Evolutionary conservation across 2,888 invertebrate genomes (phyloP), one percentile per base, ranked within the genome.

Genomic region (Clusia tigrina): DNA sequence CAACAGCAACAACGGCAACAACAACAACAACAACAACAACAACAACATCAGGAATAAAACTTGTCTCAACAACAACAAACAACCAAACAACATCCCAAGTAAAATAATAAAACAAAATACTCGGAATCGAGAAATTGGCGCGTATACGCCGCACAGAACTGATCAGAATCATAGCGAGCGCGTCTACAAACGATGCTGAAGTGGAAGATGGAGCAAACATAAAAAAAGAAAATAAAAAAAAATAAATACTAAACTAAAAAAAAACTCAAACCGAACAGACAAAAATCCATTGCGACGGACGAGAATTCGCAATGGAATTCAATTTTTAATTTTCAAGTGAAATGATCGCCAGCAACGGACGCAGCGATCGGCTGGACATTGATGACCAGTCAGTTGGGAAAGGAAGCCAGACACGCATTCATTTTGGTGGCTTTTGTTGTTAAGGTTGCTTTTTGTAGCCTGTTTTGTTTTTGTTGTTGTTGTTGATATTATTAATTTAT

Each of bases 71-170:
- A 32, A 32, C 61, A 67, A 71, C 67, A 69, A 69, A n/a, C n/a
- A n/a, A n/a, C n/a, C n/a, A n/a, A n/a, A 26, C 25, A 22, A 17
- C 58, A 48, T 15, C 25, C 15, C 24, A 53, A 32, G 53, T 57
- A 70, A 63, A 64, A 71, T 58, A 59, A 10, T 24, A 52, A 52
- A 63, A 38, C 51, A 59, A 57, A 61, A 67, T 53, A 53, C 52
- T 23, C 22, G 23, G 52, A 53, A 53, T 24, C 52, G 15, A 53
- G 42, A 53, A 51, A 22, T 2, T 15, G 25, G 15, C 24, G 15
- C 52, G 17, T 42, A 42, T 42, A 42, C 10, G n/a, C n/a, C n/a
- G n/a, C n/a, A n/a, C 42, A 42, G 42, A 42, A 42, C 42, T 42
- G 42, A 42, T 42, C 42, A 3, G n/a, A 42, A 42, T 42, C 42